These are phyloP conservation scores for Toxotes jaculatrix DNA, from an alignment of 2,113 vertebrate species.

Conservation along the genomic window DNA sequence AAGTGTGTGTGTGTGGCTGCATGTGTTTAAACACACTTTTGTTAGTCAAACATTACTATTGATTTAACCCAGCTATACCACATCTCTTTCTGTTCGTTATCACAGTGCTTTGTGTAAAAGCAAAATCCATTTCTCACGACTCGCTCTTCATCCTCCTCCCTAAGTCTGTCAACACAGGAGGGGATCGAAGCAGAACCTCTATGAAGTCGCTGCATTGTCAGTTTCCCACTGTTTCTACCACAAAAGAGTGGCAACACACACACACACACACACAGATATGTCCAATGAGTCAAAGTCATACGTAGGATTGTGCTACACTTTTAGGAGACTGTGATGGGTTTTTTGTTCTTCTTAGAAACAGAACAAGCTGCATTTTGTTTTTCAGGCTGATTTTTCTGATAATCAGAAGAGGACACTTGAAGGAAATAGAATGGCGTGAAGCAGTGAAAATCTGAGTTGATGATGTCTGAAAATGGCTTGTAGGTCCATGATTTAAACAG, in stretches of 20 bases:
- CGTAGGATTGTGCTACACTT: slow-evolving; percentile 20
- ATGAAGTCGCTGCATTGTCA: slow-evolving; percentile 46
- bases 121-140: slow-evolving; percentile 43
- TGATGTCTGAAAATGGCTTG: background rate
- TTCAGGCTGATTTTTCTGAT: background rate
- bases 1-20: background rate
- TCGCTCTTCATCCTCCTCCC: slow-evolving; percentile 14
- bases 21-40: slow-evolving; percentile 33
- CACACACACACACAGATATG: background rate
- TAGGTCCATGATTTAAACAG: background rate
- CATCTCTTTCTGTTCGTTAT: slow-evolving; percentile 26
- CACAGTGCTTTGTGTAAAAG: slow-evolving; percentile 34
- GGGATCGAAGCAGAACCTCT: slow-evolving; percentile 35
- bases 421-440: background rate
- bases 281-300: slow-evolving; percentile 32
- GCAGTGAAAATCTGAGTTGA: slow-evolving; percentile 2
- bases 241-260: slow-evolving; percentile 46
- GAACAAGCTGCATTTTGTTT: slow-evolving; percentile 23
- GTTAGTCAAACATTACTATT: slow-evolving; percentile 6
- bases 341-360: slow-evolving; percentile 27
- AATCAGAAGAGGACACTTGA: background rate
- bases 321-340: slow-evolving; percentile 19
- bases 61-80: slow-evolving; percentile 20
- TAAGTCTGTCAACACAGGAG: slow-evolving; percentile 20
- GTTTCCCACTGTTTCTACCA: slow-evolving; percentile 40